Conservation (phyloP, 2,888 invertebrate genomes). For the Phyto melanocephala region DNA sequence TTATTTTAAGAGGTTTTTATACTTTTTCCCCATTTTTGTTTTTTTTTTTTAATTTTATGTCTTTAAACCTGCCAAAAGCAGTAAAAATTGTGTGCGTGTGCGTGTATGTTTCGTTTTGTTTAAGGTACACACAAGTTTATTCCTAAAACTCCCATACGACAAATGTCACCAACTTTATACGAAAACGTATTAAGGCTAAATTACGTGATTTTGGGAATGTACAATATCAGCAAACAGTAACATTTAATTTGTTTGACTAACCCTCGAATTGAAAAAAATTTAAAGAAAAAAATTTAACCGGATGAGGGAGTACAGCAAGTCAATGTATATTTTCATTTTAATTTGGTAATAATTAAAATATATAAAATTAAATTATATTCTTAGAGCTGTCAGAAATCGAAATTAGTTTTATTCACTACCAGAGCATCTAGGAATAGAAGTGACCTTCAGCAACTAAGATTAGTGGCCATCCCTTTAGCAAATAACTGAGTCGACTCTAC, state of each 20-base stretch:
- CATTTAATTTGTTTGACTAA: constrained; percentile 1
- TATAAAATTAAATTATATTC: too few relatives aligned
- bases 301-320: constrained; percentile 20
- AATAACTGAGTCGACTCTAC: too few relatives aligned
- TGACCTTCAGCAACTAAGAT: too few relatives aligned
- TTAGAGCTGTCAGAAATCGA: too few relatives aligned
- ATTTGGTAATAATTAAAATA: too few relatives aligned
- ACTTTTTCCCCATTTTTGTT: background rate
- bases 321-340: too few relatives aligned
- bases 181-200: constrained; percentile 53
- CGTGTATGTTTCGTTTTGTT: constrained; percentile 13
- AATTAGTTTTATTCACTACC: too few relatives aligned
- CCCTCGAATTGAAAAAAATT: background rate
- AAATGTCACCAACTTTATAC: constrained; percentile 49
- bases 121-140: constrained; percentile 5
- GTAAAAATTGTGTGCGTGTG: constrained; percentile 30
- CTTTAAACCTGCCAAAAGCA: constrained; percentile 62
- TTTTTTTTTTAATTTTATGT: constrained; percentile 12
- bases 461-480: too few relatives aligned
- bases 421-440: too few relatives aligned
- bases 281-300: background rate
- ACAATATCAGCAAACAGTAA: constrained; percentile 32
- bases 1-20: constrained; percentile 43
- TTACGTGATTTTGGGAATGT: constrained; percentile 57
- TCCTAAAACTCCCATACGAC: constrained; percentile 40